Evolutionary conservation across 35 echinoderm and acorn worm species (phyloP).

Genomic region (Lytechinus pictus): DNA sequence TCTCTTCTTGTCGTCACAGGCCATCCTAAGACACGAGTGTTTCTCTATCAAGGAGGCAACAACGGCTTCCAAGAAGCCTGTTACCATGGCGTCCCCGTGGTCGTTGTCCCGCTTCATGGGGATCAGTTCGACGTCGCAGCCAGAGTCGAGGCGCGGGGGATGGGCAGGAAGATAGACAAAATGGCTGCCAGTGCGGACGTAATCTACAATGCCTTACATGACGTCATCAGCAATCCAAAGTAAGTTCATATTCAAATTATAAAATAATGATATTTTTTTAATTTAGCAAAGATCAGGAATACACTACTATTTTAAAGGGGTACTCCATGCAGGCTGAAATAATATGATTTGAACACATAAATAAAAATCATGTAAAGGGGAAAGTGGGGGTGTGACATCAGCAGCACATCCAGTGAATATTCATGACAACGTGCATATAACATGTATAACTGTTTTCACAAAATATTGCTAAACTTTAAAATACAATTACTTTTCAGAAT

Average conservation of each 20-base stretch:
- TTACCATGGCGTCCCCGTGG: background rate
- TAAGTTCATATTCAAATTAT: background rate
- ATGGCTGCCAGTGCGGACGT: background rate
- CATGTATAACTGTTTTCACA: too few relatives aligned
- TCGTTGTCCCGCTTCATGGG: background rate
- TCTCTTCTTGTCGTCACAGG: background rate
- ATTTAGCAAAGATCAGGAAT: too few relatives aligned
- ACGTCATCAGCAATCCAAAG: constrained; percentile 12
- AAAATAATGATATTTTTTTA: too few relatives aligned
- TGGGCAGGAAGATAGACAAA: background rate
- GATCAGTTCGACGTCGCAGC: constrained; percentile 21
- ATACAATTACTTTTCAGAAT: too few relatives aligned
- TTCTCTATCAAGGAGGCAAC: constrained; percentile 26
- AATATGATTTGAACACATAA: too few relatives aligned
- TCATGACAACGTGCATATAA: too few relatives aligned
- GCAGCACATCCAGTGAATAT: too few relatives aligned
- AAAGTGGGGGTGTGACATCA: too few relatives aligned
- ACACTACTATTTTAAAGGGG: too few relatives aligned
- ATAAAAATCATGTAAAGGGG: too few relatives aligned
- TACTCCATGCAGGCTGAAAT: too few relatives aligned
- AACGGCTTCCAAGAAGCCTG: constrained; percentile 14
- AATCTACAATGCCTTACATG: background rate
- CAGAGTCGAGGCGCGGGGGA: background rate
- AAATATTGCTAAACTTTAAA: too few relatives aligned
- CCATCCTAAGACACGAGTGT: background rate